Evolutionary conservation across 2,113 vertebrate species (phyloP).

Genomic region (Baryphthengus martii): DNA sequence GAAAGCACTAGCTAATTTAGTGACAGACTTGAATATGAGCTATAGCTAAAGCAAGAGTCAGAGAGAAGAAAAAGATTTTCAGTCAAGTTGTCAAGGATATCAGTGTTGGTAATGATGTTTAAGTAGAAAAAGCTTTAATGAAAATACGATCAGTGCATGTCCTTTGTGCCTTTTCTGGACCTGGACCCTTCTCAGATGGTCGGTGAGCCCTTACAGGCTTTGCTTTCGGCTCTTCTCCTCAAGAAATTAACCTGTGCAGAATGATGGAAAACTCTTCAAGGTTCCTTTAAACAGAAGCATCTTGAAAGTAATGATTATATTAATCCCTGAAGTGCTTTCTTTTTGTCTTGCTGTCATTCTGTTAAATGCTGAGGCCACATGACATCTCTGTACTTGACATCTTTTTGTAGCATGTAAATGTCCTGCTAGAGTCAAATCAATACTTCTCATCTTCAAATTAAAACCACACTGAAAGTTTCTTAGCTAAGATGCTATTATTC

Average conservation of each 20-base stretch:
- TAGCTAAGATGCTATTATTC: not conserved
- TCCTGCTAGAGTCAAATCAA: not conserved
- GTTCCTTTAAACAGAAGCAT: conserved; percentile 1
- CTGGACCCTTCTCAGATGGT: not conserved
- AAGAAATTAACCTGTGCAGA: not conserved
- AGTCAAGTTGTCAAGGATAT: not conserved
- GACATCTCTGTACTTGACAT: not conserved
- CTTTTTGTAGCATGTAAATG: not conserved
- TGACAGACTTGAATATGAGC: not conserved
- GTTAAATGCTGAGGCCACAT: not conserved
- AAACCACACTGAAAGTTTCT: not conserved
- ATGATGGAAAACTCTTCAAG: not conserved
- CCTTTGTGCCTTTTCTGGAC: not conserved
- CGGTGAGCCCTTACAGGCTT: not conserved
- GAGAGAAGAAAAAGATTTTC: not conserved
- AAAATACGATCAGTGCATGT: not conserved
- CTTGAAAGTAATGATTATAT: not conserved
- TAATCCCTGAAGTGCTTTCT: not conserved
- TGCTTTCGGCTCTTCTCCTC: not conserved
- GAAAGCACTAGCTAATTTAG: not conserved
- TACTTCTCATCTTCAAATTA: not conserved
- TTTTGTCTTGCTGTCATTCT: not conserved
- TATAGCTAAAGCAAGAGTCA: not conserved
- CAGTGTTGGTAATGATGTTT: not conserved
- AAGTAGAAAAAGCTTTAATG: not conserved